Conservation (phyloP, 2,888 invertebrate genomes). For the Lamproptera curius region DNA sequence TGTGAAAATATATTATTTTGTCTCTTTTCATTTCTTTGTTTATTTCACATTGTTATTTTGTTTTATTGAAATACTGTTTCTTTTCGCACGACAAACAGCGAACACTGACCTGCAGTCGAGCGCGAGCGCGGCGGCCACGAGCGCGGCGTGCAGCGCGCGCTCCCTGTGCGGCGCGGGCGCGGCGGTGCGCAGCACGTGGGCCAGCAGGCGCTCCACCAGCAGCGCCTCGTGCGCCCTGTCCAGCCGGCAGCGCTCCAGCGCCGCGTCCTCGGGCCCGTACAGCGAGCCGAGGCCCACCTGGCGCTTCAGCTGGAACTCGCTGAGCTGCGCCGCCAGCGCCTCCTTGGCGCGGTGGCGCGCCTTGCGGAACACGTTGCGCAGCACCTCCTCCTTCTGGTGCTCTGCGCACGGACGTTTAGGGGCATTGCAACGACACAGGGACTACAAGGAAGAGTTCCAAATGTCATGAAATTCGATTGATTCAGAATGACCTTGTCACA, state of each 20-base stretch:
- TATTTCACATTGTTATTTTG: neutral
- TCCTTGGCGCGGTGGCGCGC: constrained; percentile 91
- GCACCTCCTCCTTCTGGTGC: constrained; percentile 92
- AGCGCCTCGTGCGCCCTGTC: constrained; percentile 82
- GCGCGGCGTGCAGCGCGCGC: constrained; percentile 47
- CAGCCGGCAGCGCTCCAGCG: constrained; percentile 87
- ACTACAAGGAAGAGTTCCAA: too few species aligned
- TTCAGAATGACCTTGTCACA: too few species aligned
- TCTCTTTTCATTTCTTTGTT: neutral
- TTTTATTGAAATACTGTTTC: neutral
- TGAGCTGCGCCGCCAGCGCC: constrained; percentile 87
- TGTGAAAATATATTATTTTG: neutral
- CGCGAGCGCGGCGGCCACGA: constrained; percentile 52
- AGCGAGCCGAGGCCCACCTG: constrained; percentile 93
- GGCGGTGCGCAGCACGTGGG: constrained; percentile 37
- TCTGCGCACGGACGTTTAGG: too few species aligned
- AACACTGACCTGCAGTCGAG: constrained; percentile 53
- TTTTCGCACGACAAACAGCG: neutral
- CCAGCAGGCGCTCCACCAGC: constrained; percentile 63
- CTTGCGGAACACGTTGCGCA: constrained; percentile 93
- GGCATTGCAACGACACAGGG: too few species aligned
- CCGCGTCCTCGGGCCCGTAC: constrained; percentile 91
- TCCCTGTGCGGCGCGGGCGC: constrained; percentile 33
- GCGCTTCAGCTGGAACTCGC: constrained; percentile 92
- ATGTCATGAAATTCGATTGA: too few species aligned